phyloP scores from a whole-genome alignment of 2,113 vertebrate genomes.

The Protobothrops mucrosquamatus region DNA sequence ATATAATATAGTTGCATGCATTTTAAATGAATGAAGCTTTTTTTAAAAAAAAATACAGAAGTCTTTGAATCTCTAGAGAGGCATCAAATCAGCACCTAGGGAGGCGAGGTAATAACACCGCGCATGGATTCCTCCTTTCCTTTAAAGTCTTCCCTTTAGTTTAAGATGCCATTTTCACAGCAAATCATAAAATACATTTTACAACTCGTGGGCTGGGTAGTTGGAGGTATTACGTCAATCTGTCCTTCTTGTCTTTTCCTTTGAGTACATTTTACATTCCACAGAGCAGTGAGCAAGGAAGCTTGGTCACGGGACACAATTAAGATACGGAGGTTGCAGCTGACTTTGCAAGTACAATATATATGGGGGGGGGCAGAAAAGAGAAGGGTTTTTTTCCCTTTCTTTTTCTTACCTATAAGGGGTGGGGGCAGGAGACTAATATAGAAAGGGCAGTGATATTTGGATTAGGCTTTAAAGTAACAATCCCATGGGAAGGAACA shows the following conservation, averaged over 20 bases:
- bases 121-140: background rate
- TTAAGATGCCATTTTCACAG: background rate
- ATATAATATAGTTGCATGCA: background rate
- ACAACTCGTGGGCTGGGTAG: background rate
- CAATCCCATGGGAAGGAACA: too few relatives aligned
- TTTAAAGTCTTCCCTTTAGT: background rate
- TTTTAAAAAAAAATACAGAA: background rate
- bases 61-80: background rate
- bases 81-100: background rate
- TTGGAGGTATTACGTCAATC: slow-evolving; percentile 26
- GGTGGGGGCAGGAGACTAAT: too few relatives aligned
- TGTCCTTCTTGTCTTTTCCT: slow-evolving; percentile 50
- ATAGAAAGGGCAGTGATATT: too few relatives aligned
- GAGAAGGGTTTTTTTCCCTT: too few relatives aligned
- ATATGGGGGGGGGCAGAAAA: slow-evolving; percentile 18
- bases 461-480: too few relatives aligned
- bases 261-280: slow-evolving; percentile 37
- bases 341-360: slow-evolving; percentile 47
- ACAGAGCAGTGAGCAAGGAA: slow-evolving; percentile 37
- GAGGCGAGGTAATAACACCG: background rate
- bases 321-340: slow-evolving; percentile 44
- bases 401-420: too few relatives aligned
- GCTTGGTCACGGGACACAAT: slow-evolving; percentile 25
- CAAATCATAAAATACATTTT: slow-evolving; percentile 3
- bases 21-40: background rate